Conservation (phyloP, 1,140 invertebrate genomes). For the Sarcophaga bullata region DNA sequence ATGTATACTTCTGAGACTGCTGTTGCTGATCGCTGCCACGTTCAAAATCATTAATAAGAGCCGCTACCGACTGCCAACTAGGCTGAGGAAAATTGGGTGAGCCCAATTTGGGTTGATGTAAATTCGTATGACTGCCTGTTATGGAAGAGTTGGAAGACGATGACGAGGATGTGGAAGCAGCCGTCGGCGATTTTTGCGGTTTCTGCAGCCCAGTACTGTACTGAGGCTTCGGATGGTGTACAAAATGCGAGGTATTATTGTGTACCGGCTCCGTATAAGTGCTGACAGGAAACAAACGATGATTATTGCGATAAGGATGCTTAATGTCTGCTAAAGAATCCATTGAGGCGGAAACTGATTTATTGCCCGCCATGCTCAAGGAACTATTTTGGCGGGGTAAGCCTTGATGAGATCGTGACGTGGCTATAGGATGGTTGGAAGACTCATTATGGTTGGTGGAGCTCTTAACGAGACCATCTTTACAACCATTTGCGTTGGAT, state of each 20-base stretch:
- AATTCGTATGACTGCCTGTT: not conserved
- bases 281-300: constrained; percentile 70
- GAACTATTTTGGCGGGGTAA: constrained; percentile 5
- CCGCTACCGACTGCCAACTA: constrained; percentile 74
- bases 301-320: constrained; percentile 61
- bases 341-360: constrained; percentile 34
- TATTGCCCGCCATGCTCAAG: constrained; percentile 16
- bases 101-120: constrained; percentile 46
- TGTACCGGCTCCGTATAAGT: constrained; percentile 70
- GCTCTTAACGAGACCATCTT: not conserved
- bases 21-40: constrained; percentile 53
- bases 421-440: not conserved
- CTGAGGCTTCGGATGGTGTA: constrained; percentile 62
- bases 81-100: constrained; percentile 54
- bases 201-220: constrained; percentile 60
- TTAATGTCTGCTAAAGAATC: constrained; percentile 29
- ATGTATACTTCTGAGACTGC: constrained; percentile 70
- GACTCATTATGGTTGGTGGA: not conserved
- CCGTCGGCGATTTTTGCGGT: constrained; percentile 37
- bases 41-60: constrained; percentile 80
- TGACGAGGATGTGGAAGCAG: not conserved
- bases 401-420: not conserved
- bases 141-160: not conserved
- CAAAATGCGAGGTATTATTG: constrained; percentile 63
- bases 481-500: not conserved